Evolutionary conservation across 2,797 vertebrate genomes (phyloP), one percentile per base, ranked within the genome.

Genomic region (Australoheros facetus): DNA sequence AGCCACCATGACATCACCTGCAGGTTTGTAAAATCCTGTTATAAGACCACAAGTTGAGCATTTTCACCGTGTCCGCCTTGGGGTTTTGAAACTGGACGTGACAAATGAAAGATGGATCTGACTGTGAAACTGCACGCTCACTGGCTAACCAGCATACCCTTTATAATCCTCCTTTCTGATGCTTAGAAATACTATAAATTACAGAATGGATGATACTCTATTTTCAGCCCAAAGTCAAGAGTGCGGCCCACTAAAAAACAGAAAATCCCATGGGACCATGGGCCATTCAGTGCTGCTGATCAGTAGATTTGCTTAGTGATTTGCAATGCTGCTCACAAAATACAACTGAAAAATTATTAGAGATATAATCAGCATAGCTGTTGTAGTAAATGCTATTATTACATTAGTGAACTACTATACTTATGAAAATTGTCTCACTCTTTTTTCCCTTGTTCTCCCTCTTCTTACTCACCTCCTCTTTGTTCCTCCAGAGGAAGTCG

Each of bases 401-500:
- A 48, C 42, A 66, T 66, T 48, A 66, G 26, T 66, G 10, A 48
- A 66, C 23, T 51, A 48, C 42, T 48, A 30, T 39, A 42, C 9
- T 8, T 17, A 17, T 19, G 39, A 45, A 57, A 62, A 19, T 32
- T 55, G 37, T 26, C 70, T 71, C 39, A 4, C 10, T 8, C 19
- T 53, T n/a, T 26, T 66, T 14, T 14, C 5, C 56, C 37, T 51
- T 55, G 16, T 8, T 12, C 3, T 10, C 11, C 30, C 4, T 39
- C 19, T 30, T 30, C 71, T 48, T 32, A 30, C 9, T 75, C 72
- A 14, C 57, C 26, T 37, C 19, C 8, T 75, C 13, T 72, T 42
- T 77, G 42, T 71, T 13, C 4, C 21, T 79, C 17, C 80, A 98
- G 97, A 96, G 97, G 85, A 97, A 97, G 92, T 97, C 97, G 85